Base-by-base conservation (phyloP, 2,797 vertebrate species). In the Catostomus latipinnis region DNA sequence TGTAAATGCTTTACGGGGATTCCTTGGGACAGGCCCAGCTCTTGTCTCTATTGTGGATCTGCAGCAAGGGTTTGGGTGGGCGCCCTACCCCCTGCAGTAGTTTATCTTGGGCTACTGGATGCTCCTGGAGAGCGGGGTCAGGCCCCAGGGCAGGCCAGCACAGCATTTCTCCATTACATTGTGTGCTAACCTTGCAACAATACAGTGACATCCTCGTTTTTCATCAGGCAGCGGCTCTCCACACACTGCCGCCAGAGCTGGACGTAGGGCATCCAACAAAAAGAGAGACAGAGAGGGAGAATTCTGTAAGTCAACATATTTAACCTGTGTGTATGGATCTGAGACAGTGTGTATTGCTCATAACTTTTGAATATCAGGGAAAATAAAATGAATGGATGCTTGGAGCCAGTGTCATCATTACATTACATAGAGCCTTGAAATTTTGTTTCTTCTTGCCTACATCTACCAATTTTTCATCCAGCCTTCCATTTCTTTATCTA, bases 111-210 rank as follows among this genome's bases (percentile, higher is more conserved):
- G 92, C 90, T 92, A 90, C 90, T 92, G 92, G 93, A 93, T 92
- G 91, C 77, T 82, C 92, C 87, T 77, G 86, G 93, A 90, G 89
- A 92, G 90, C 56, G 85, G 89, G 92, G 92, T 92, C 88, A 87
- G 91, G 92, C 90, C 92, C 92, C 87, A 82, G 88, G 90, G 92
- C 88, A 89, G 88, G 89, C 49, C 88, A 92, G 89, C 93, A 91
- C 88, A 90, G 90, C 91, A 92, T 90, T 92, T 86, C 93, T 95
- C 94, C 93, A 94, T 95, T 95, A 95, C 91, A 88, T 90, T 91
- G 93, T 96, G 94, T 96, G 94, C 95, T 96, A 95, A 97, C 96
- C 94, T 96, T 95, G 93, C 94, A 96, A 94, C 93, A 95, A 95
- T 93, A 90, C 90, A 83, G 90, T 95, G 94, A 95, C 93, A 94